Percentiles rank a stretch among this genome's conserved stretches.
These are phyloP conservation scores for Ammodramus savannarum DNA, from an alignment of 2,113 vertebrate genomes.

Conservation along the genomic window DNA sequence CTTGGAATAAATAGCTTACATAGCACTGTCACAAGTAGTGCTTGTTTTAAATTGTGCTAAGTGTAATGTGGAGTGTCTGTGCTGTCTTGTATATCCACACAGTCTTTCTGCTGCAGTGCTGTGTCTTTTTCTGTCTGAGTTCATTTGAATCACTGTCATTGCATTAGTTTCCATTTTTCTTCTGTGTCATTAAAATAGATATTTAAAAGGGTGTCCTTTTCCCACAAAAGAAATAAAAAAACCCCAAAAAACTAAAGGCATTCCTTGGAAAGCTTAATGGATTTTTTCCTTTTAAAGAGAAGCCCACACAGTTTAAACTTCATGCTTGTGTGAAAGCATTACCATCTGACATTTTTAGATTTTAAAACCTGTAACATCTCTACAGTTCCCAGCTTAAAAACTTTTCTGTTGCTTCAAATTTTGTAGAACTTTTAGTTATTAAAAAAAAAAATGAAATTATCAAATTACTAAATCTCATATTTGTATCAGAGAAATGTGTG, in stretches of 20 bases:
- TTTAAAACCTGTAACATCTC: neutral
- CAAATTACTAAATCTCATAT: neutral
- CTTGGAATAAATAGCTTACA: neutral
- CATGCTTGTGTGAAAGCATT: neutral
- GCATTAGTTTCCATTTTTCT: neutral
- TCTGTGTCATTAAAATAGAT: neutral
- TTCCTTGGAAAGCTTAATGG: neutral
- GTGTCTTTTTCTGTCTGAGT: neutral
- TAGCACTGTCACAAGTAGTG: neutral
- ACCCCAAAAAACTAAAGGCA: neutral
- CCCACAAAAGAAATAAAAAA: neutral
- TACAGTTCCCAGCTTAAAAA: neutral
- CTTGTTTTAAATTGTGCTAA: neutral
- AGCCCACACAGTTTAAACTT: neutral
- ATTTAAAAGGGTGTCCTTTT: neutral
- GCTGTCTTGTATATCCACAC: neutral
- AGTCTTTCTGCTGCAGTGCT: neutral
- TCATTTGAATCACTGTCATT: neutral
- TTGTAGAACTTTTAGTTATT: neutral
- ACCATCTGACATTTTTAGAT: neutral
- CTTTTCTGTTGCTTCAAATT: neutral
- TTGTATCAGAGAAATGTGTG: neutral
- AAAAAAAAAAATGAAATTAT: neutral
- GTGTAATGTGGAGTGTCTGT: neutral
- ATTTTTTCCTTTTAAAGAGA: conserved; percentile 5